Base-by-base conservation (phyloP, 2,113 vertebrate species). In the Sorex fumeus region DNA sequence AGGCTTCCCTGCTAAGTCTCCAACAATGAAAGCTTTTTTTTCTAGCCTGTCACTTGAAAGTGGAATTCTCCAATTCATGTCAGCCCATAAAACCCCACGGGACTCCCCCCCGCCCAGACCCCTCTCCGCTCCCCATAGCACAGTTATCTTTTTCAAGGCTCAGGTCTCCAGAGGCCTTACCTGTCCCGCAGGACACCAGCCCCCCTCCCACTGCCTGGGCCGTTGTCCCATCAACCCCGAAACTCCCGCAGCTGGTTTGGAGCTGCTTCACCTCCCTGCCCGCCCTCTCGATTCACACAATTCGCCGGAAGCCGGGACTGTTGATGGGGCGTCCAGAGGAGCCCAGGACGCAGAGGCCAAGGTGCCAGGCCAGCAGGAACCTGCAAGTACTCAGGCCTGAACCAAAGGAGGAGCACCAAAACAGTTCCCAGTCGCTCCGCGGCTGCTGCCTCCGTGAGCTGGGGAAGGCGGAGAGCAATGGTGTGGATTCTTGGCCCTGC, bases 1-100 rank as follows among this genome's bases (percentile, higher is more conserved):
- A 94, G 78, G 30, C 13, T 88, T 79, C 81, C 53, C 69, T 89
- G 81, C 69, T 9, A 90, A 28, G 50, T 64, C 28, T 57, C 70
- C 64, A 81, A 77, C 53, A 80, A 43, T 45, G 47, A 36, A 43
- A 47, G 69, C 45, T 25, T 71, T 45, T 19, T 79, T 72, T 88
- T 79, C 19, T 10, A 57, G 79, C 91, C 19, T 18, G 70, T 90
- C 80, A 70, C 30, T 43, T 67, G 79, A 84, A 53, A 84, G 62
- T 53, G 43, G 27, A 34, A 32, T 28, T 6, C 25, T 84, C 9
- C 47, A 36, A 57, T 87, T 66, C 79, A 6, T 8, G 12, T 70
- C 36, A 53, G 1, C 19, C n/a, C 76, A 21, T 21, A 60, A 60
- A 78, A 16, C 25, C 32, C 57, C 47, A 64, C 23, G 11, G 70